phyloP scores from a whole-genome alignment of 2,113 vertebrate species.

The Peucedramus taeniatus region DNA sequence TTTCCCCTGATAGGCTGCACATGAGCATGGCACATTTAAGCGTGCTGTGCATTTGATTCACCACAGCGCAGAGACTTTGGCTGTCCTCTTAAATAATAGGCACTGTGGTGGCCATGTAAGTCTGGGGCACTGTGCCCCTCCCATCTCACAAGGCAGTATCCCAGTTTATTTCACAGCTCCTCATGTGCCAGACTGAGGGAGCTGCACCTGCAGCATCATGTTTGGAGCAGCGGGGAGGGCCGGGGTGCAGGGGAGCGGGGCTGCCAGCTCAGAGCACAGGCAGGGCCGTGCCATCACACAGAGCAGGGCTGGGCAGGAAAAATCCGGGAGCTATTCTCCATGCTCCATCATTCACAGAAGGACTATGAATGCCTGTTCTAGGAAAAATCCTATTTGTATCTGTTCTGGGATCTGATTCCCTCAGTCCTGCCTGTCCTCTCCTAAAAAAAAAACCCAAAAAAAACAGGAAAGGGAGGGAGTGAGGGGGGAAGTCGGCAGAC shows the following conservation, averaged over 20 bases:
- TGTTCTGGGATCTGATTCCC: background rate
- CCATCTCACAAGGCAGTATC: background rate
- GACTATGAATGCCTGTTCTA: background rate
- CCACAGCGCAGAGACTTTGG: background rate
- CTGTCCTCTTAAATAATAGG: background rate
- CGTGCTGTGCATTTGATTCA: background rate
- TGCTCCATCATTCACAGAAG: accelerated
- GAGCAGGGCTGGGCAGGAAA: background rate
- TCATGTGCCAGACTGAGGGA: background rate
- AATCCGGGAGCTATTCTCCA: background rate
- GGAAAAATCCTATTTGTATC: background rate
- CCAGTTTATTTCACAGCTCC: background rate
- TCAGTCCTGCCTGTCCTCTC: background rate
- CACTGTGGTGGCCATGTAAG: accelerated
- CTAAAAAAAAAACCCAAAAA: no score
- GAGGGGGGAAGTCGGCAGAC: background rate
- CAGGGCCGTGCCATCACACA: accelerated
- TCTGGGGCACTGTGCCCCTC: background rate
- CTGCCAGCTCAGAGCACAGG: background rate
- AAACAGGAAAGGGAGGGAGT: accelerated
- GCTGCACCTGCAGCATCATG: accelerated
- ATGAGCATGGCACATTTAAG: accelerated
- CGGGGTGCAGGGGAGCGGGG: accelerated
- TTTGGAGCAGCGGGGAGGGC: background rate
- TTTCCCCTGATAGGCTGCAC: background rate